phyloP scores from a whole-genome alignment of 2,888 invertebrate genomes.

The Pseudanteris insignis region DNA sequence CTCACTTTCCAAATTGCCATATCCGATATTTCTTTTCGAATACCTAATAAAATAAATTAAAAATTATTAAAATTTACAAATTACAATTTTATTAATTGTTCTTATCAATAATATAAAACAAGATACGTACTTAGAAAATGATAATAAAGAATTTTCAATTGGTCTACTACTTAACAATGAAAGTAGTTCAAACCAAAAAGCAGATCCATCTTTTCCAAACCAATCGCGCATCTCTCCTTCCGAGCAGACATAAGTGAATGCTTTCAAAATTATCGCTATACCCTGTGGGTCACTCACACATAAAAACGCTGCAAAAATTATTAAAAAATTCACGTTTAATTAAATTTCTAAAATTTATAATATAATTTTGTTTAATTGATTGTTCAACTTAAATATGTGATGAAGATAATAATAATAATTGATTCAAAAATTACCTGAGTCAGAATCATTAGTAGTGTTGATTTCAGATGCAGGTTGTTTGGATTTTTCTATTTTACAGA shows the following conservation, averaged over 20 bases:
- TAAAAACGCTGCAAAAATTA: conserved; percentile 35
- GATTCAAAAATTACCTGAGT: too few relatives aligned
- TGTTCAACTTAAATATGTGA: too few relatives aligned
- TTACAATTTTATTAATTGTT: background rate
- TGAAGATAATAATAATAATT: too few relatives aligned
- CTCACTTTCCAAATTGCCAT: conserved; percentile 73
- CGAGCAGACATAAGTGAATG: conserved; percentile 82
- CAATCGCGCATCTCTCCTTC: conserved; percentile 87
- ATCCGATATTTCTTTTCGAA: conserved; percentile 58
- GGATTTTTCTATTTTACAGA: too few relatives aligned
- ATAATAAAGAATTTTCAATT: conserved; percentile 61
- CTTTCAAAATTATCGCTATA: conserved; percentile 77
- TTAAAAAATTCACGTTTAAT: too few relatives aligned
- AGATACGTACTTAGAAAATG: conserved; percentile 54
- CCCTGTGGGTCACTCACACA: conserved; percentile 71
- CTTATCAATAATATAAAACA: conserved; percentile 5
- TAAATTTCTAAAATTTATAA: too few relatives aligned
- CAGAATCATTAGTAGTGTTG: too few relatives aligned
- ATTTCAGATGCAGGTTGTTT: too few relatives aligned
- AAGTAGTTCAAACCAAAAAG: conserved; percentile 88
- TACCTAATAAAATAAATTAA: conserved; percentile 41
- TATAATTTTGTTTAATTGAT: background rate
- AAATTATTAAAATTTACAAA: conserved; percentile 2
- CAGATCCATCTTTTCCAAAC: conserved; percentile 82
- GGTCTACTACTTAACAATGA: conserved; percentile 77